Conservation (phyloP, 2,888 invertebrate species). For the Orgyia antiqua region DNA sequence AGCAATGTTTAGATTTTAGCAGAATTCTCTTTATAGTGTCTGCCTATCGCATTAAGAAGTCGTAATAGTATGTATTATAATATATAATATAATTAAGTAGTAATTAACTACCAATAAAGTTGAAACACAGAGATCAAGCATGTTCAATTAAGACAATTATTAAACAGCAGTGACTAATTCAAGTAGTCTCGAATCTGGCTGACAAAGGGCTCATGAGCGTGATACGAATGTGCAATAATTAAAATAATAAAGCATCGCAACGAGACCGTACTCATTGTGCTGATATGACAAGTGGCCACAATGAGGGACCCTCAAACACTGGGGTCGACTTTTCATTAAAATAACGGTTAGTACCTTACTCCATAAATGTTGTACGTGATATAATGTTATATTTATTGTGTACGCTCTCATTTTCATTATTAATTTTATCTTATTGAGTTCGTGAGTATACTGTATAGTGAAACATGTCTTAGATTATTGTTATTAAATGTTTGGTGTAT, state of each 20-base stretch:
- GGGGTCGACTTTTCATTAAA: conserved; percentile 30
- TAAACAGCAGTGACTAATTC: conserved; percentile 46
- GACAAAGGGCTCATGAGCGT: conserved; percentile 59
- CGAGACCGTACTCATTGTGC: conserved; percentile 51
- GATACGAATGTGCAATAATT: conserved; percentile 70
- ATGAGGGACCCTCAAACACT: conserved; percentile 55
- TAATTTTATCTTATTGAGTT: too few relatives aligned
- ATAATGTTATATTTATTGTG: conserved; percentile 8
- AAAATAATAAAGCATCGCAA: conserved; percentile 74
- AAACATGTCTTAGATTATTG: too few relatives aligned
- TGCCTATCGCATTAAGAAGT: too few relatives aligned
- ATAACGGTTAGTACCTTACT: conserved; percentile 18
- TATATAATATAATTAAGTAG: neutral
- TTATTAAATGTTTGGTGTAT: too few relatives aligned
- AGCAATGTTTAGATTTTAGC: too few relatives aligned
- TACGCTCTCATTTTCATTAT: too few relatives aligned
- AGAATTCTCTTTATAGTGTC: too few relatives aligned
- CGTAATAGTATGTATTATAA: neutral
- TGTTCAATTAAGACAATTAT: conserved; percentile 59
- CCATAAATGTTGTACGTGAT: conserved; percentile 9
- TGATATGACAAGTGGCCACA: conserved; percentile 75
- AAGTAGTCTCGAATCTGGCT: conserved; percentile 45
- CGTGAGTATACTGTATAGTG: too few relatives aligned
- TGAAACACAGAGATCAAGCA: conserved; percentile 28
- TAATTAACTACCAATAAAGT: conserved; percentile 10